phyloP scores from a whole-genome alignment of 2,113 vertebrate genomes.

The Symphodus melops region DNA sequence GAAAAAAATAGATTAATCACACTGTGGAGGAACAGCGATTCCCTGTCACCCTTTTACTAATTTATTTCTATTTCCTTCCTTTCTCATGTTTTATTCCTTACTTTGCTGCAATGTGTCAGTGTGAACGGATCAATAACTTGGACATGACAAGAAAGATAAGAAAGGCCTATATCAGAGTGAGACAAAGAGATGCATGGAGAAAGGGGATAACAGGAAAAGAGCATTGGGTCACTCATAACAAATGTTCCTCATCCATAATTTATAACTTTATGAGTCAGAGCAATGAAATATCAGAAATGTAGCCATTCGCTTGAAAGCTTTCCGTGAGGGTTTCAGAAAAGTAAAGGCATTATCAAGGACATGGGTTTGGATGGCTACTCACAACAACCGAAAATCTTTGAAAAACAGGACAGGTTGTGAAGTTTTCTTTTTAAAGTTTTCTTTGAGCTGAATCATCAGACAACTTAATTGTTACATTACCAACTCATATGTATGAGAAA shows the following conservation, averaged over 20 bases:
- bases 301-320: neutral
- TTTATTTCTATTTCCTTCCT: neutral
- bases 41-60: neutral
- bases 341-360: neutral
- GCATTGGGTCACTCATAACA: neutral
- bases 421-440: too few species aligned
- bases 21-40: neutral
- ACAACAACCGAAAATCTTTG: too few species aligned
- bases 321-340: neutral
- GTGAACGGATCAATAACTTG: neutral
- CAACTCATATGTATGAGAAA: too few species aligned
- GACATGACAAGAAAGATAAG: neutral
- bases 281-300: neutral
- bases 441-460: too few species aligned
- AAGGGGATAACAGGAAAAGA: neutral
- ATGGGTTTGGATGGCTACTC: too few species aligned
- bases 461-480: too few species aligned
- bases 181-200: neutral
- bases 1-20: too few species aligned
- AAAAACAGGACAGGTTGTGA: too few species aligned
- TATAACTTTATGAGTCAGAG: neutral
- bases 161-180: neutral
- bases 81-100: neutral
- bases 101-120: neutral
- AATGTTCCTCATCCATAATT: slow-evolving; percentile 4